Percentiles rank a stretch among this genome's conserved stretches.
phyloP scores from a whole-genome alignment of 53 echinoderm and acorn worm species.

The Crossaster papposus region DNA sequence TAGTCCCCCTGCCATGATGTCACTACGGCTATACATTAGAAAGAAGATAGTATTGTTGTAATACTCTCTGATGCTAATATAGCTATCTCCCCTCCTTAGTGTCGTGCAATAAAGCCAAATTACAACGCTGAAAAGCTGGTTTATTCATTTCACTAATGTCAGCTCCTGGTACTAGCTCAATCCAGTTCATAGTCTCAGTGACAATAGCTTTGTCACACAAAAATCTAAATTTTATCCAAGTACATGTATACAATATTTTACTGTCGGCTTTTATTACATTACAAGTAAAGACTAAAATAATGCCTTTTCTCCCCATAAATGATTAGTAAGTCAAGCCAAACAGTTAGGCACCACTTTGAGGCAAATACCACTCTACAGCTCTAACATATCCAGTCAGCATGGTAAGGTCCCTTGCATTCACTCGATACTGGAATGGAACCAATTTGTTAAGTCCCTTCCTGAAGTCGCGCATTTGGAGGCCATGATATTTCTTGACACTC shows the following conservation, averaged over 20 bases:
- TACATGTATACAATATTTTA: no score
- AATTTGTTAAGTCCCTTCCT: slow-evolving; percentile 64
- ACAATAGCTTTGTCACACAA: no score
- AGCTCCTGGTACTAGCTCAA: neutral
- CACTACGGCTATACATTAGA: slow-evolving; percentile 61
- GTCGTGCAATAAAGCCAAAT: no score
- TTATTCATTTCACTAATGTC: no score
- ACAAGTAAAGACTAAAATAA: no score
- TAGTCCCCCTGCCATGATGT: neutral
- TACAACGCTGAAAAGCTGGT: no score
- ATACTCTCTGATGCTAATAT: neutral
- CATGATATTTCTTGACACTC: slow-evolving; percentile 36
- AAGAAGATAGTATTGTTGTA: slow-evolving; percentile 60
- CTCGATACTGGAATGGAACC: slow-evolving; percentile 59
- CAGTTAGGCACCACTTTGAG: neutral
- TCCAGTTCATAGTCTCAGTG: slow-evolving; percentile 48
- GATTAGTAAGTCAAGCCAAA: no score
- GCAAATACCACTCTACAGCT: slow-evolving; percentile 39
- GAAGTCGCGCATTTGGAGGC: slow-evolving; percentile 69
- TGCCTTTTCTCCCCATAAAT: no score
- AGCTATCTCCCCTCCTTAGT: no score
- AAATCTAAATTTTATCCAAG: no score
- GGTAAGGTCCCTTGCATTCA: slow-evolving; percentile 54
- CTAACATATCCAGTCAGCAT: slow-evolving; percentile 23
- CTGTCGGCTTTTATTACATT: no score